Conservation (phyloP, 2,888 invertebrate genomes). For the Drepanosiphum platanoidis region DNA sequence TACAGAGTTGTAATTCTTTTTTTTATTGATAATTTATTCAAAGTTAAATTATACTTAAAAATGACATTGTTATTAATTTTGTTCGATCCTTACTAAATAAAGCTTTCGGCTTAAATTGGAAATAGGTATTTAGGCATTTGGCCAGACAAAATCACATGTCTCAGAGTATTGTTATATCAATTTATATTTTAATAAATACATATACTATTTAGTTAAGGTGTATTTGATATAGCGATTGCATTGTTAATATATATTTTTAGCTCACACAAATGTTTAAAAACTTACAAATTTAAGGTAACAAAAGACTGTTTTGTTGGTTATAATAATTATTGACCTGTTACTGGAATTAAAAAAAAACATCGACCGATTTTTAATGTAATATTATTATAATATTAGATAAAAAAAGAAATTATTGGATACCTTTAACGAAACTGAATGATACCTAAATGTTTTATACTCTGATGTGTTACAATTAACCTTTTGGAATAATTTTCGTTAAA, state of each 20-base stretch:
- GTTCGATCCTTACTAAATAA: conserved; percentile 26
- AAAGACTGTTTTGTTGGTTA: not conserved
- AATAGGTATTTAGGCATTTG: conserved; percentile 26
- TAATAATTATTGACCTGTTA: too few relatives aligned
- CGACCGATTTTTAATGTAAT: too few relatives aligned
- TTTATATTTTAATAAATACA: conserved; percentile 45
- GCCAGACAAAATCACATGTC: conserved; percentile 23
- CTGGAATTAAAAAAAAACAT: too few relatives aligned
- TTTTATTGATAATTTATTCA: conserved; percentile 40
- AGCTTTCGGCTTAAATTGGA: conserved; percentile 30
- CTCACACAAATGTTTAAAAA: not conserved
- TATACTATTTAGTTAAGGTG: not conserved
- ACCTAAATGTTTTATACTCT: too few relatives aligned
- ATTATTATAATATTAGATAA: too few relatives aligned
- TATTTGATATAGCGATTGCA: not conserved
- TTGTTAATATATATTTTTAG: not conserved
- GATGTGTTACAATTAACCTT: too few relatives aligned
- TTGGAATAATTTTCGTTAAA: too few relatives aligned
- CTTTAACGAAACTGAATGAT: too few relatives aligned
- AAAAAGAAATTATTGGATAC: too few relatives aligned
- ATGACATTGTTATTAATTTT: conserved; percentile 33
- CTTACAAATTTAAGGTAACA: not conserved
- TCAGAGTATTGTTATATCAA: conserved; percentile 28
- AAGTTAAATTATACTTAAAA: conserved; percentile 47
- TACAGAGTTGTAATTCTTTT: conserved; percentile 40